Evolutionary conservation across 2,113 vertebrate genomes (phyloP).

Genomic region (Pogona vitticeps): DNA sequence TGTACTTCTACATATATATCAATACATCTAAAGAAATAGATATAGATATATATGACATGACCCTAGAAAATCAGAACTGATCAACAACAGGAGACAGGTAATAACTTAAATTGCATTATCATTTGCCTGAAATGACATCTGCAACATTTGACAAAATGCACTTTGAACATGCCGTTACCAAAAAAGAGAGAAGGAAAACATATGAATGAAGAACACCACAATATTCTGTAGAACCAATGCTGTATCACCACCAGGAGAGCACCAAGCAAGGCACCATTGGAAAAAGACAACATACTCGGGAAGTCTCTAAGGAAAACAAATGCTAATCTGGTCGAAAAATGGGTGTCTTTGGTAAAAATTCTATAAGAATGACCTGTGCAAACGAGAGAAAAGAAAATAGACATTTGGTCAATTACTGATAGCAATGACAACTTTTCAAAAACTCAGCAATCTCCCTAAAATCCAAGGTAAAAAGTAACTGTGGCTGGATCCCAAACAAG

Average conservation of each 20-base stretch:
- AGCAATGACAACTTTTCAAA: slow-evolving; percentile 6
- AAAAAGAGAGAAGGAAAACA: slow-evolving; percentile 31
- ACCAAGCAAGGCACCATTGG: slow-evolving; percentile 92
- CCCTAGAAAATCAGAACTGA: slow-evolving; percentile 73
- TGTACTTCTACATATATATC: slow-evolving; percentile 38
- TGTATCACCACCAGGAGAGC: slow-evolving; percentile 82
- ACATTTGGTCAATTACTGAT: slow-evolving; percentile 22
- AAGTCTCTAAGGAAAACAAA: slow-evolving; percentile 78
- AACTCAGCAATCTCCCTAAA: neutral
- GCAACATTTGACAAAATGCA: slow-evolving; percentile 76
- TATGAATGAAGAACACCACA: slow-evolving; percentile 72
- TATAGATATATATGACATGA: neutral
- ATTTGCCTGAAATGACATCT: slow-evolving; percentile 74
- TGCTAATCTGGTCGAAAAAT: slow-evolving; percentile 98
- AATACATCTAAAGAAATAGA: neutral
- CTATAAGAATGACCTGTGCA: slow-evolving; percentile 96
- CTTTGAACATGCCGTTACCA: slow-evolving; percentile 73
- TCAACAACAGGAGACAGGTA: slow-evolving; percentile 75
- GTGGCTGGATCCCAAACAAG: neutral
- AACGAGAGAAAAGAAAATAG: slow-evolving; percentile 48
- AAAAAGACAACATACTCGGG: slow-evolving; percentile 85
- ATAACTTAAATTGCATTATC: slow-evolving; percentile 81
- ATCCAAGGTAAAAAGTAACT: neutral
- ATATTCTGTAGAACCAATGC: slow-evolving; percentile 79
- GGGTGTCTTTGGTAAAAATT: slow-evolving; percentile 99